Percentiles rank a stretch among this genome's conserved stretches.
phyloP scores from a whole-genome alignment of 2,888 invertebrate genomes.

The Scaptodrosophila latifasciaeformis region DNA sequence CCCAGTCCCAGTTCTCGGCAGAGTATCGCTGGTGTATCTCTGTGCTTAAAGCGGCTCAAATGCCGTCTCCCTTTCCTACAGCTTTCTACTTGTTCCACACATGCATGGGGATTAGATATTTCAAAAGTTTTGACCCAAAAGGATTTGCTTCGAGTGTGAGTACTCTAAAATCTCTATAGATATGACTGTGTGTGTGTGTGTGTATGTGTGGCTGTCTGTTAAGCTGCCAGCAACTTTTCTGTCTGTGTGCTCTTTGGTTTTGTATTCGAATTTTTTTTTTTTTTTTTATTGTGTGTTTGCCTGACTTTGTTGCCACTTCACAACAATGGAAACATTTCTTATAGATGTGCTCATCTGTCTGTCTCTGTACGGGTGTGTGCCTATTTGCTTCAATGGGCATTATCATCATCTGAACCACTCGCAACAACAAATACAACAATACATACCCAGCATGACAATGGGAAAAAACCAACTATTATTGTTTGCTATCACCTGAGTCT shows the following conservation, averaged over 20 bases:
- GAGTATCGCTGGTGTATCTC: neutral
- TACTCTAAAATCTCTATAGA: too few relatives aligned
- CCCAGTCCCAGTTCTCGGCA: too few relatives aligned
- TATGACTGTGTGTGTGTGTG: slow-evolving; percentile 16
- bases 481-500: neutral
- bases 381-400: slow-evolving; percentile 62
- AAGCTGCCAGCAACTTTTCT: too few relatives aligned
- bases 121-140: slow-evolving; percentile 68
- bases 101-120: slow-evolving; percentile 56
- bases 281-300: slow-evolving; percentile 40
- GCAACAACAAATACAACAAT: slow-evolving; percentile 14
- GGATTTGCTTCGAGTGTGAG: slow-evolving; percentile 43
- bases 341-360: slow-evolving; percentile 5
- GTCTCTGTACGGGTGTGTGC: slow-evolving; percentile 30
- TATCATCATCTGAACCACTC: slow-evolving; percentile 37
- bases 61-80: slow-evolving; percentile 5
- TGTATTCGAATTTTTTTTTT: neutral
- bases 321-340: slow-evolving; percentile 53
- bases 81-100: slow-evolving; percentile 27
- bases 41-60: slow-evolving; percentile 35
- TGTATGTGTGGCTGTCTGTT: slow-evolving; percentile 5
- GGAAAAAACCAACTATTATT: too few relatives aligned
- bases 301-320: slow-evolving; percentile 61
- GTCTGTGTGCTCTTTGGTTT: neutral
- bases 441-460: too few relatives aligned